These are phyloP conservation scores for Acanthopagrus latus DNA, from an alignment of 2,797 vertebrate species.

Conservation along the genomic window DNA sequence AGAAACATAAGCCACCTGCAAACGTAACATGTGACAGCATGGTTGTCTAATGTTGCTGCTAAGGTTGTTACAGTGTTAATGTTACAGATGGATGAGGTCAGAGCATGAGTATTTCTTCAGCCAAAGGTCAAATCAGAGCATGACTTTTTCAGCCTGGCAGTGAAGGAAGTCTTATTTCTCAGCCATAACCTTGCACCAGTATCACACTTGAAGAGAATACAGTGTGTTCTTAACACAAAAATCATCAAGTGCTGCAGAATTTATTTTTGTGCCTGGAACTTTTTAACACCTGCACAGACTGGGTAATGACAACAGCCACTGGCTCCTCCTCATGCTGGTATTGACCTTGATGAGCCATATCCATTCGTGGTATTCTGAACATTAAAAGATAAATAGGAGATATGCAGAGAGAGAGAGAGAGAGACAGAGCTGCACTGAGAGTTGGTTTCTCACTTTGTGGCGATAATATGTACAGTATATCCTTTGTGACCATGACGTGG, in stretches of 20 bases:
- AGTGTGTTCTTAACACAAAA: slow-evolving; percentile 15
- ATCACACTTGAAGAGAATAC: slow-evolving; percentile 21
- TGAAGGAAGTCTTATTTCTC: slow-evolving; percentile 17
- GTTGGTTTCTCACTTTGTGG: slow-evolving; percentile 31
- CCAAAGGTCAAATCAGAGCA: slow-evolving; percentile 55
- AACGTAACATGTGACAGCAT: slow-evolving; percentile 56
- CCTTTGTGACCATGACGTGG: slow-evolving; percentile 35
- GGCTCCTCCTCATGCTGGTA: slow-evolving; percentile 41
- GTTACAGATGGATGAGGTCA: slow-evolving; percentile 38
- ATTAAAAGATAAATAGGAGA: slow-evolving; percentile 16
- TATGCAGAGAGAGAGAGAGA: slow-evolving; percentile 26
- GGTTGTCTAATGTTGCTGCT: slow-evolving; percentile 54
- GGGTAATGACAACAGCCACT: slow-evolving; percentile 24
- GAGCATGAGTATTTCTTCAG: slow-evolving; percentile 44
- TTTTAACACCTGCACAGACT: slow-evolving; percentile 32
- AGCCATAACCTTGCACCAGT: slow-evolving; percentile 32
- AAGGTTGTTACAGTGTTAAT: slow-evolving; percentile 30
- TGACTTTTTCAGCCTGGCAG: slow-evolving; percentile 22
- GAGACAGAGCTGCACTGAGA: slow-evolving; percentile 25
- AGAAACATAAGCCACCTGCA: slow-evolving; percentile 68
- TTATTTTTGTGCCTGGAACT: slow-evolving; percentile 68
- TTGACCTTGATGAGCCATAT: slow-evolving; percentile 52
- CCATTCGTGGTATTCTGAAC: slow-evolving; percentile 33
- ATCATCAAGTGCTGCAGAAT: slow-evolving; percentile 30
- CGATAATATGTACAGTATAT: slow-evolving; percentile 48